Percentiles rank a stretch among this genome's conserved stretches.
phyloP scores from a whole-genome alignment of 2,113 vertebrate genomes.

The Leiothrix lutea region DNA sequence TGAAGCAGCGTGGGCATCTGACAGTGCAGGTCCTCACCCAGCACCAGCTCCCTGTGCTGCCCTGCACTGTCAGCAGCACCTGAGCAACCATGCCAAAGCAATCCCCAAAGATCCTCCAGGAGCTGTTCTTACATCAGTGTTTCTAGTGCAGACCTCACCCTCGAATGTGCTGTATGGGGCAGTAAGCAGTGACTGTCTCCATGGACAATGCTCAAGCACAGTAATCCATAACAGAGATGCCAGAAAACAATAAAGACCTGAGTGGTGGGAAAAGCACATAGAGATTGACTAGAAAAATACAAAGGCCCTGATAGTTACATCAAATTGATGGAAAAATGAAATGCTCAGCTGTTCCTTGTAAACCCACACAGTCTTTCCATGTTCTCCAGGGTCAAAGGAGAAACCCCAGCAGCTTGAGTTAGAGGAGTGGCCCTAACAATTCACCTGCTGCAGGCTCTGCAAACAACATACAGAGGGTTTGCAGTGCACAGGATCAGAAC shows the following conservation, averaged over 20 bases:
- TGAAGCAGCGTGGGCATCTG: background rate
- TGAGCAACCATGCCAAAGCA: background rate
- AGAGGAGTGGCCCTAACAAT: background rate
- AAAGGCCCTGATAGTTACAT: background rate
- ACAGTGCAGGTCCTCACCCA: background rate
- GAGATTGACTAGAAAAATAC: background rate
- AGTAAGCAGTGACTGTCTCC: background rate
- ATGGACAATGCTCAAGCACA: background rate
- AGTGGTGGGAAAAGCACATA: rapidly evolving
- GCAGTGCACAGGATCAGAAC: background rate
- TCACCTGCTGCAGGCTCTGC: background rate
- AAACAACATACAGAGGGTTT: background rate
- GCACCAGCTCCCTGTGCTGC: background rate
- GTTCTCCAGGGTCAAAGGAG: background rate
- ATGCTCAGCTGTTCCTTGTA: background rate
- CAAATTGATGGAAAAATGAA: background rate
- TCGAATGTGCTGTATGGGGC: background rate
- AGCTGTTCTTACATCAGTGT: background rate
- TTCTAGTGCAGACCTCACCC: background rate
- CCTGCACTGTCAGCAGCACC: background rate
- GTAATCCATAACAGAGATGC: background rate
- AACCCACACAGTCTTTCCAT: background rate
- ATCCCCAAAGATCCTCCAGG: background rate
- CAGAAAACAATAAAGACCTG: background rate
- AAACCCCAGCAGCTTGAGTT: background rate